Percentiles rank a stretch among this genome's conserved stretches.
phyloP scores from a whole-genome alignment of 2,888 invertebrate species.

The Diaprepes abbreviatus region DNA sequence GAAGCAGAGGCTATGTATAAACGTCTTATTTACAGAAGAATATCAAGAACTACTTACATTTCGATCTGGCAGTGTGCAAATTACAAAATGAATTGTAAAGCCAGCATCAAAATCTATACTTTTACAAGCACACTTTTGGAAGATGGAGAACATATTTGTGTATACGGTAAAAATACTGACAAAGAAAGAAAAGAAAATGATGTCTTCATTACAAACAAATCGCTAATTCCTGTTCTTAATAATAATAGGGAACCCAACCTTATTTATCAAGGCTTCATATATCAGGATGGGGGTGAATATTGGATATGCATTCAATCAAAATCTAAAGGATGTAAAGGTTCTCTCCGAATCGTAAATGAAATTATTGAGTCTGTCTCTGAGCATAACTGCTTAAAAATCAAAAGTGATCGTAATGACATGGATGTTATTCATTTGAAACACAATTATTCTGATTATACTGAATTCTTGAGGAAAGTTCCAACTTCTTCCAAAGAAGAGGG shows the following conservation, averaged over 20 bases:
- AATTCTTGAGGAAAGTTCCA: neutral
- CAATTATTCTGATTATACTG: neutral
- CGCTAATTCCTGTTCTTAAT: constrained; percentile 1
- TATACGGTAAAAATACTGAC: neutral
- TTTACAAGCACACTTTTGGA: neutral
- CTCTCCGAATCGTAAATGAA: neutral
- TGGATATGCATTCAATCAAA: neutral
- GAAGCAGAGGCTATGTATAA: neutral
- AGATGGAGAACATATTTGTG: neutral
- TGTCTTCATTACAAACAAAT: neutral
- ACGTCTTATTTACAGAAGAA: neutral
- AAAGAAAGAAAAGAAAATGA: neutral
- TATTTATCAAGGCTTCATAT: constrained; percentile 2
- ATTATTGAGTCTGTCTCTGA: neutral
- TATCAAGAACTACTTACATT: neutral
- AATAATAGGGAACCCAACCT: neutral
- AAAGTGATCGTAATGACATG: no score
- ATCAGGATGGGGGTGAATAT: neutral
- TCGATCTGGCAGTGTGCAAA: constrained; percentile 1
- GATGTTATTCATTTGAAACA: no score
- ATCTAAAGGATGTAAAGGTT: neutral
- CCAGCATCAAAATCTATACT: neutral
- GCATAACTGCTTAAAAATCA: neutral
- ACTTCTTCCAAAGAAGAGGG: neutral
- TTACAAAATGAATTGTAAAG: neutral